phyloP scores from a whole-genome alignment of 1,140 invertebrate species.

The Macrocentrus cingulum region DNA sequence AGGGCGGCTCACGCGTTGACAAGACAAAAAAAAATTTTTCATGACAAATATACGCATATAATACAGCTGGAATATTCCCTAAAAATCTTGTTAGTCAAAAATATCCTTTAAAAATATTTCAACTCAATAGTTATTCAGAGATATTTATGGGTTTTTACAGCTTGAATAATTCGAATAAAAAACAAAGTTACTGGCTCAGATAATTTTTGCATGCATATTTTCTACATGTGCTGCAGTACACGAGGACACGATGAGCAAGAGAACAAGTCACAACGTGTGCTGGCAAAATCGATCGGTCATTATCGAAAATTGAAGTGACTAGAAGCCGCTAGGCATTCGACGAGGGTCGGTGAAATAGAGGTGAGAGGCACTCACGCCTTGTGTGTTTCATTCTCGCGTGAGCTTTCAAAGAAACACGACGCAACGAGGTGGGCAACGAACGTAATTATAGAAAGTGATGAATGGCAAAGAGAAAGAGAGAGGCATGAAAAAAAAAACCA shows the following conservation, averaged over 20 bases:
- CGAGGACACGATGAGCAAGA: background rate
- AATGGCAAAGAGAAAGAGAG: background rate
- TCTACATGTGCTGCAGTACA: background rate
- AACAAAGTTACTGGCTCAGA: too few species aligned
- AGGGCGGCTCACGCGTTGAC: too few species aligned
- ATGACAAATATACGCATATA: too few species aligned
- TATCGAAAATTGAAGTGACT: slow-evolving; percentile 11
- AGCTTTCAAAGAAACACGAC: background rate
- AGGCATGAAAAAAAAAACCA: background rate
- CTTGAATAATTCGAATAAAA: too few species aligned
- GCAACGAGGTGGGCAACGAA: background rate
- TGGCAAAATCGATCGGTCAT: slow-evolving; percentile 12
- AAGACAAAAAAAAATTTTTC: slow-evolving; percentile 15
- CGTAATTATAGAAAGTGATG: background rate
- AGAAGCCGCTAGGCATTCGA: background rate
- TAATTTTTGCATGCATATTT: background rate
- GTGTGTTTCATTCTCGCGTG: too few species aligned
- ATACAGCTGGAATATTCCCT: too few species aligned
- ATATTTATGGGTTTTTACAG: too few species aligned
- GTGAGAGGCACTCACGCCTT: too few species aligned
- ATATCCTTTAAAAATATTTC: too few species aligned
- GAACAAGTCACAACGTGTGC: background rate
- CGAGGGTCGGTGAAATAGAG: background rate
- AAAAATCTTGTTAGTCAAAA: too few species aligned
- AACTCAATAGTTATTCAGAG: too few species aligned